These are phyloP conservation scores for Drosophila birchii DNA, from an alignment of 2,888 invertebrate species.

Conservation along the genomic window DNA sequence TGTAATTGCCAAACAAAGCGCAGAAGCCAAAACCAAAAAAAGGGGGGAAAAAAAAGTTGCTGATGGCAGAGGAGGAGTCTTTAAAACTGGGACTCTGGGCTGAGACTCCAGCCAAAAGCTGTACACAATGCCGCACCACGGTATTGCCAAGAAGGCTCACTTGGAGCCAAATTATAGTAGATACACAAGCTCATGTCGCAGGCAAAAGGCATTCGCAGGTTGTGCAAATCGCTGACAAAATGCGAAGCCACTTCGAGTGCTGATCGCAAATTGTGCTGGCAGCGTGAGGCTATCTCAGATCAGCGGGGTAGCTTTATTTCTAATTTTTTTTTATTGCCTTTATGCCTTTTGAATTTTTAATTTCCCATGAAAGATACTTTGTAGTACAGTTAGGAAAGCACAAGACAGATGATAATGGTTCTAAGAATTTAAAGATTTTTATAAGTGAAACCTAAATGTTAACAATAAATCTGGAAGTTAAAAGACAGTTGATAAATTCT, in stretches of 20 bases:
- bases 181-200: constrained; percentile 47
- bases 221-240: constrained; percentile 79
- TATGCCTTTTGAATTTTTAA: not conserved
- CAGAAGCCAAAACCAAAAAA: constrained; percentile 36
- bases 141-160: constrained; percentile 49
- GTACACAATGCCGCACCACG: constrained; percentile 57
- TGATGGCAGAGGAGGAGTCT: constrained; percentile 20
- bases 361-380: not conserved
- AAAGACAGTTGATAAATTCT: not conserved
- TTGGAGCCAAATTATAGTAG: constrained; percentile 65
- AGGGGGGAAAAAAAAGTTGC: constrained; percentile 8
- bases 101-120: not conserved
- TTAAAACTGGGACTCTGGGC: constrained; percentile 18
- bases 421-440: not conserved
- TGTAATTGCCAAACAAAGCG: constrained; percentile 79
- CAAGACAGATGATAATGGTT: not conserved
- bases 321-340: not conserved
- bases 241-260: constrained; percentile 38
- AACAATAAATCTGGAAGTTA: not conserved
- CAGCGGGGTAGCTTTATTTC: not conserved
- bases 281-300: constrained; percentile 33
- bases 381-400: not conserved
- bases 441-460: not conserved
- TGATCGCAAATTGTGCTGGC: constrained; percentile 33
- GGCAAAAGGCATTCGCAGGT: constrained; percentile 64